Evolutionary conservation across 2,888 invertebrate species (phyloP).

Genomic region (Xestobium rufovillosum): DNA sequence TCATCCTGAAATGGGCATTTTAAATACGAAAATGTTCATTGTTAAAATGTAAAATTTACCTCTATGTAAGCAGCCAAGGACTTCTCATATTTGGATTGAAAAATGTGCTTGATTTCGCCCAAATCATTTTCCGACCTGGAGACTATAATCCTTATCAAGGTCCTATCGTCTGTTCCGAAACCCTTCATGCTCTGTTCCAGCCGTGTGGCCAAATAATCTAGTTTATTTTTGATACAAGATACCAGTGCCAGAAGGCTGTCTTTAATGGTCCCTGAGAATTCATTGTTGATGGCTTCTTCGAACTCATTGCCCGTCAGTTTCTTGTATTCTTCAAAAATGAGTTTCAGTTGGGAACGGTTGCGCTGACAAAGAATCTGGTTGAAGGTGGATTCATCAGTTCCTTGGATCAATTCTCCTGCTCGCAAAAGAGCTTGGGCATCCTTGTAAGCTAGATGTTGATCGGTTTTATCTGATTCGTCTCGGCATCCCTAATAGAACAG

Average conservation of each 20-base stretch:
- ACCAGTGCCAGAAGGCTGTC: constrained; percentile 73
- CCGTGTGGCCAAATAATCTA: constrained; percentile 75
- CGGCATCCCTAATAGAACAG: constrained; percentile 59
- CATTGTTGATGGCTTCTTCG: constrained; percentile 73
- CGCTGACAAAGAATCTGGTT: constrained; percentile 76
- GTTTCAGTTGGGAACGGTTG: constrained; percentile 55
- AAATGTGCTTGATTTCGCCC: constrained; percentile 73
- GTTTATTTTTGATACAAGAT: constrained; percentile 60
- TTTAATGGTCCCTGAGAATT: constrained; percentile 71
- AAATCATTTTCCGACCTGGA: constrained; percentile 79
- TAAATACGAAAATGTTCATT: too few relatives aligned
- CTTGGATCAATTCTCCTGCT: constrained; percentile 60
- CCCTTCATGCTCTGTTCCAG: constrained; percentile 85
- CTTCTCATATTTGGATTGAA: constrained; percentile 65
- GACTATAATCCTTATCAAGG: constrained; percentile 77
- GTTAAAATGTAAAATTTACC: constrained; percentile 47
- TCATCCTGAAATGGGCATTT: constrained; percentile 75
- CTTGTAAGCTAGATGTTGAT: constrained; percentile 63
- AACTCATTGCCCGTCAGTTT: constrained; percentile 66
- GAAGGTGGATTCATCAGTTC: constrained; percentile 83
- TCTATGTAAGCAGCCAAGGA: constrained; percentile 70
- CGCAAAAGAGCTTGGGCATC: constrained; percentile 76
- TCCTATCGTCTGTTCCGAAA: constrained; percentile 78
- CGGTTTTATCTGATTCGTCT: constrained; percentile 69
- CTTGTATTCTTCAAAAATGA: constrained; percentile 59